Base-by-base conservation (phyloP, 2,797 vertebrate species). In the Lagocephalus sceleratus region DNA sequence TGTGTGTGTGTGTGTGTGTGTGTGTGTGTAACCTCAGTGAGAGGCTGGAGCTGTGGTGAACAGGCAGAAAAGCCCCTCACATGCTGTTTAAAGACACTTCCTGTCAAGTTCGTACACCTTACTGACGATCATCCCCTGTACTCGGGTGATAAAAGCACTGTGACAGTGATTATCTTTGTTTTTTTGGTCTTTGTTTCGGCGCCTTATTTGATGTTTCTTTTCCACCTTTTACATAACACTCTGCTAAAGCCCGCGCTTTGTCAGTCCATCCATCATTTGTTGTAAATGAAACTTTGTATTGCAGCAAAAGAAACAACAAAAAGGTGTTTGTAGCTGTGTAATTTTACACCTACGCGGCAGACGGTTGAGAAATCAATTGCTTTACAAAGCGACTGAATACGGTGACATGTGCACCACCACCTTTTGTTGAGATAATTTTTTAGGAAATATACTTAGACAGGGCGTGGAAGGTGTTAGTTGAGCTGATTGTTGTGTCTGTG, bases 391-490 rank as follows among this genome's bases (percentile, higher is more conserved):
- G 32, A 11, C 2, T 11, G 29, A 60, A 29, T 50, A 61, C 3
- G 15, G 29, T 50, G 9, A 41, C 51, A 64, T 65, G 64, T 77
- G 40, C 20, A 2, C 12, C 15, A 59, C 70, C 67, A 71, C 70
- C 64, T 63, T 73, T 53, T 73, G 72, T 76, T 66, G 69, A 66
- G 68, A 76, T 73, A 69, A 57, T 58, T 72, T 66, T 46, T n/a
- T 32, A 17, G 56, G 67, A 61, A 51, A 52, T 56, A 62, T 20
- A 20, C 51, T 75, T 63, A 78, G 79, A 77, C 75, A 76, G 78
- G 79, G 75, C 38, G 78, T 74, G 81, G 73, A 76, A 39, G 59
- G 51, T 42, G 50, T 65, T 59, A 57, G 48, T 42, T 48, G 40
- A 67, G 58, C 51, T 47, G 43, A 74, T 68, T 77, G 74, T 64